Evolutionary conservation across 2,888 invertebrate genomes (phyloP), one percentile per base, ranked within the genome.

Genomic region (Leptopilina syphax): DNA sequence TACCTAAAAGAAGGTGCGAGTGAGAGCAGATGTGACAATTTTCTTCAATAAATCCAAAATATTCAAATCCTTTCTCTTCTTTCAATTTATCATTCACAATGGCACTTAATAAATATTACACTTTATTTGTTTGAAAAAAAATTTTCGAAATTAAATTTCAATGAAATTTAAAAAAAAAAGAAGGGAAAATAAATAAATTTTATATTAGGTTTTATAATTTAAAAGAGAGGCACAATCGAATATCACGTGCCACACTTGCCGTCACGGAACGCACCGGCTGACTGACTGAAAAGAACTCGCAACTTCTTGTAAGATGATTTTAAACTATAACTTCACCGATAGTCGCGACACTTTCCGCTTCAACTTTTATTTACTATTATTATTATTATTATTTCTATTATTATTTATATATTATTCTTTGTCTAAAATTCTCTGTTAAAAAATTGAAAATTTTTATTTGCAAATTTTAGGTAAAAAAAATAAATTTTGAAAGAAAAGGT

Each of bases 231-330:
- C 41, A 73, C n/a, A 27, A 18, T 1, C 50, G 50, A 68, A 68
- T 24, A 24, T 57, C 13, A 57, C 73, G 57, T 57, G n/a, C 34
- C 57, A 9, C 57, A n/a, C 24, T n/a, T 34, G 41, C 18, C 34
- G 34, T 34, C 73, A 73, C 50, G 73, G 54, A 57, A 27, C 70
- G 57, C 73, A 73, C 73, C 73, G 73, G 73, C 57, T 73, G 73
- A 73, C 73, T 73, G 73, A 70, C 73, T 73, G n/a, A 73, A 34
- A 41, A n/a, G n/a, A 47, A 68, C 47, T 24, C 47, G 18, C n/a
- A 18, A 18, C 34, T 41, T 73, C 73, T 73, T 54, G 54, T 41
- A 10, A 65, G 34, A 57, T 63, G 57, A 34, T 27, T 54, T 68
- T 5, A 18, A 47, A 47, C 24, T 12, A 10, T 47, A 70, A 70